Evolutionary conservation across 2,888 invertebrate species (phyloP).

Genomic region (Aphelenchoides bicaudatus): DNA sequence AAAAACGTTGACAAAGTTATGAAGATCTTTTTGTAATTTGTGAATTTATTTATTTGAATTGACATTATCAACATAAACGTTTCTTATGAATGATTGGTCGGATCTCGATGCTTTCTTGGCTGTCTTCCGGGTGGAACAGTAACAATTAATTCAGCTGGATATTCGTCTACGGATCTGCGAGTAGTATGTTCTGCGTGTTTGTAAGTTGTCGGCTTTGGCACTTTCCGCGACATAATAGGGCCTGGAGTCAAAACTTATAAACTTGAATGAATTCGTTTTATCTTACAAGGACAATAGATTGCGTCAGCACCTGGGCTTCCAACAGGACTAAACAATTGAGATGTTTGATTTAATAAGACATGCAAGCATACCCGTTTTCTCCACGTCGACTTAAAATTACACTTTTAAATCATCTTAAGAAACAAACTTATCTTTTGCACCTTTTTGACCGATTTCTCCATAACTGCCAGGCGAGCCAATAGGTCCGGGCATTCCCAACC

Average conservation of each 20-base stretch:
- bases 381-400: not conserved
- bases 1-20: too few species aligned
- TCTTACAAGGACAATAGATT: constrained; percentile 2
- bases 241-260: too few species aligned
- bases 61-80: too few species aligned
- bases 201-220: constrained; percentile 2
- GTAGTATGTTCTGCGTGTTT: not conserved
- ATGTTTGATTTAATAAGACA: constrained; percentile 2
- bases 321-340: not conserved
- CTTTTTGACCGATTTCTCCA: not conserved
- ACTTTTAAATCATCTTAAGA: not conserved
- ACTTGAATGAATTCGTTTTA: too few species aligned
- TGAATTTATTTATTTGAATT: too few species aligned
- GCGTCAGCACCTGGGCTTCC: constrained; percentile 2
- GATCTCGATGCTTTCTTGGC: constrained; percentile 1
- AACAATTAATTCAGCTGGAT: constrained; percentile 10
- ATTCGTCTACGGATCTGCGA: too few species aligned
- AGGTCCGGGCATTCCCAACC: not conserved
- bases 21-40: too few species aligned
- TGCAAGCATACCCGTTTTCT: not conserved
- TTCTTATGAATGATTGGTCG: too few species aligned
- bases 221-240: not conserved
- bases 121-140: not conserved
- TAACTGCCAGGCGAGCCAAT: not conserved
- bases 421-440: too few species aligned